Base-by-base conservation (phyloP, 2,888 invertebrate genomes). In the Peribatodes rhomboidaria region DNA sequence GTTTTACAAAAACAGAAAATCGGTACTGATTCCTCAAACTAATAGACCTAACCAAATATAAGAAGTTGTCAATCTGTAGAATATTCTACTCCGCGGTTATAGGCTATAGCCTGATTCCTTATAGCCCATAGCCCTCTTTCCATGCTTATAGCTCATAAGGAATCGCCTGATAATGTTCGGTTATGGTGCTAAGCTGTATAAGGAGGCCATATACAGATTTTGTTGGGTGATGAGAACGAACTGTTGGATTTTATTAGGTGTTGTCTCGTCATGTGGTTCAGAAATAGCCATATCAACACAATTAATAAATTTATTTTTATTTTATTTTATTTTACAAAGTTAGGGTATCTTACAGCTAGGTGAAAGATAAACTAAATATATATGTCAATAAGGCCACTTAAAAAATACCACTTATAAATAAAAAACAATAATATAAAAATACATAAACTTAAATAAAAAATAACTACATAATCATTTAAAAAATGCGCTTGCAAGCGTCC, bases 121-220 rank as follows among this genome's bases (percentile, higher is more conserved):
- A 53, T 58, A 47, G 57, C 39, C 46, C 16, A 35, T 46, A 56
- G 49, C 57, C 61, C 55, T 41, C 53, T 62, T 63, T 58, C 63
- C 60, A 65, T 65, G 65, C 65, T 65, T 65, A 65, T 60, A 65
- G 65, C 65, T 65, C 60, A 60, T 65, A 60, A 49, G 55, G 46
- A 64, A 65, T 65, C 55, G 65, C 65, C 60, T 65, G 65, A 65
- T 65, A 65, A 65, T 60, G 60, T 39, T 52, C 65, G 35, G 65
- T 65, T 60, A 65, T 55, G 65, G 31, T 39, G 55, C 55, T 60
- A 56, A 65, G 65, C 60, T 65, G 42, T 35, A 16, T 47, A 35
- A 54, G 55, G 65, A 50, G 52, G 44, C 60, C 35, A 59, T 65
- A 65, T 57, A 39, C n/a, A 52, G 65, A 65, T 60, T 52, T 37